phyloP scores from a whole-genome alignment of 1,140 invertebrate species.

The Apis laboriosa region DNA sequence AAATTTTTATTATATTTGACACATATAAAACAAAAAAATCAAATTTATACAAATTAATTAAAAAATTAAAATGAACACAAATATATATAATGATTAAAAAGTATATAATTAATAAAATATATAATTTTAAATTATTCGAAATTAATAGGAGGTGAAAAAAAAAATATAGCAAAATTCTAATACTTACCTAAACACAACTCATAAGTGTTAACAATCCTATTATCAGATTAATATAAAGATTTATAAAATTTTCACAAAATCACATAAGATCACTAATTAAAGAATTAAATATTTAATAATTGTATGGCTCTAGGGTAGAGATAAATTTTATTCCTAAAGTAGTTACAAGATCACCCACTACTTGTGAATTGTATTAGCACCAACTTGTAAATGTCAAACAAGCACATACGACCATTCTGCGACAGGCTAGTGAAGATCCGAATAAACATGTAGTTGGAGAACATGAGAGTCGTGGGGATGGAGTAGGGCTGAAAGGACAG shows the following conservation, averaged over 20 bases:
- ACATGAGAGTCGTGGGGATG: slow-evolving; percentile 40
- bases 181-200: not conserved
- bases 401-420: slow-evolving; percentile 38
- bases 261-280: not conserved
- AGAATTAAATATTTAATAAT: not conserved
- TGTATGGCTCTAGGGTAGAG: not conserved
- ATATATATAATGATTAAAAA: not conserved
- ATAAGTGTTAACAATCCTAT: not conserved
- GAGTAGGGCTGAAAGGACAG: slow-evolving; percentile 57
- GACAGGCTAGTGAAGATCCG: slow-evolving; percentile 31
- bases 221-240: not conserved
- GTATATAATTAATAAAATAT: not conserved
- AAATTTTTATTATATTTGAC: too few relatives aligned
- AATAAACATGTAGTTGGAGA: slow-evolving; percentile 35
- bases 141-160: too few relatives aligned
- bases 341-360: slow-evolving; percentile 31
- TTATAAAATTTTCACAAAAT: not conserved
- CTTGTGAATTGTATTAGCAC: slow-evolving; percentile 55
- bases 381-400: slow-evolving; percentile 66
- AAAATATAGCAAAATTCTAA: not conserved
- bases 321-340: not conserved
- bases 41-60: too few relatives aligned
- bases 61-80: not conserved
- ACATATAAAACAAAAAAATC: too few relatives aligned
- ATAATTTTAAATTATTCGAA: too few relatives aligned